phyloP scores from a whole-genome alignment of 92 coral and sea anemone genomes.

The Meandrina meandrites region DNA sequence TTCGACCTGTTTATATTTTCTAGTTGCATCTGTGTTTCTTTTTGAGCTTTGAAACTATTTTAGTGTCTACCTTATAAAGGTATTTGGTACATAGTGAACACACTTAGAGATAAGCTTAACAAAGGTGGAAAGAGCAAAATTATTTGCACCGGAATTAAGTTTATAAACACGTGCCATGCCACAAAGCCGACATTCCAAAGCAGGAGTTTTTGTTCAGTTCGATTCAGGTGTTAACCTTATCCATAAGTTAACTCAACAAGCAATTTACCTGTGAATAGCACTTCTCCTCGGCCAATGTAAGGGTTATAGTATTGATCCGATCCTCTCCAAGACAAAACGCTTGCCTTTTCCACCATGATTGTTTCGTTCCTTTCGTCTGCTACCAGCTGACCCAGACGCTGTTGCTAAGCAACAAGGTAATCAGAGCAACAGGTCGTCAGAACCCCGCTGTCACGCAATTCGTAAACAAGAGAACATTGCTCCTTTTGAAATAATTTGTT shows the following conservation, averaged over 20 bases:
- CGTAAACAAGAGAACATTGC: not conserved
- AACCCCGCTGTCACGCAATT: conserved; percentile 36
- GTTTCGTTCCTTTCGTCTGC: conserved; percentile 22
- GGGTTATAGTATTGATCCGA: conserved; percentile 95
- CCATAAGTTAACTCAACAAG: not conserved
- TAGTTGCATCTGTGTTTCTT: not conserved
- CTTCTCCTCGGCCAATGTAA: conserved; percentile 90
- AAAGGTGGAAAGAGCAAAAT: not conserved
- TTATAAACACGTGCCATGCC: conserved; percentile 4
- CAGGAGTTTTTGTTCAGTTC: not conserved
- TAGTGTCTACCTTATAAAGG: not conserved
- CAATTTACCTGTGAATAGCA: conserved; percentile 83
- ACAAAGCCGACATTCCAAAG: conserved; percentile 5
- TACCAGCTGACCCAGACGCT: conserved; percentile 61
- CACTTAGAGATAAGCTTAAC: not conserved
- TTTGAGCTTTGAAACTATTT: not conserved
- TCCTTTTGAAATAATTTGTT: no score
- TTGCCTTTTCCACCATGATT: conserved; percentile 77
- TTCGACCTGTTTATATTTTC: not conserved
- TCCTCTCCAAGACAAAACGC: conserved; percentile 73
- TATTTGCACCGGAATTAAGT: not conserved
- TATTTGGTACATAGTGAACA: not conserved
- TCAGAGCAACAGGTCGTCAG: not conserved
- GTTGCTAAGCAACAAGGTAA: conserved; percentile 77
- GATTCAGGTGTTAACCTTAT: not conserved